A percentile compares a stretch with the other conserved stretches of the same genome.
phyloP scores from a whole-genome alignment of 64 coral and sea anemone species.

The Actinia tenebrosa region DNA sequence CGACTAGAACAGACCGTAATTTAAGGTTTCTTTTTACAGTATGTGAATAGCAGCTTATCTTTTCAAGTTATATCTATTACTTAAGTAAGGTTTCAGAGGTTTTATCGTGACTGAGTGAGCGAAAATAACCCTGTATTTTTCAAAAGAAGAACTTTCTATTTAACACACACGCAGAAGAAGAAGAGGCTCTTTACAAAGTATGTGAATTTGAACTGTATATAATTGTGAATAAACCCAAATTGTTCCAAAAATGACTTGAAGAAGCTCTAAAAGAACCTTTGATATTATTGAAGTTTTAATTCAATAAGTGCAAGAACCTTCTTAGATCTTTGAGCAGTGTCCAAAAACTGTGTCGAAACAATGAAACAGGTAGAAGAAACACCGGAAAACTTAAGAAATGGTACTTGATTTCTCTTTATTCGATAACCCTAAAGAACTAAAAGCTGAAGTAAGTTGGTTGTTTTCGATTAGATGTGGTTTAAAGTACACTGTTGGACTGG shows the following conservation, averaged over 20 bases:
- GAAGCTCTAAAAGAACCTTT: background rate
- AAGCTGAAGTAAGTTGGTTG: constrained; percentile 10
- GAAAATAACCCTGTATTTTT: constrained; percentile 14
- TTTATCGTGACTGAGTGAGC: constrained; percentile 12
- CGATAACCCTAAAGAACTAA: constrained; percentile 2
- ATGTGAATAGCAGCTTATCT: constrained; percentile 15
- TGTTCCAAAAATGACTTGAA: constrained; percentile 4
- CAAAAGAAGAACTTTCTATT: constrained; percentile 1
- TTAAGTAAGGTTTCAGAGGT: constrained; percentile 14
- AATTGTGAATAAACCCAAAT: constrained; percentile 19
- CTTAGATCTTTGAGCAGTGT: constrained; percentile 12
- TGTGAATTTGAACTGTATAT: constrained; percentile 12
- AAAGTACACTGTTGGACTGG: background rate
- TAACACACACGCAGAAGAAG: background rate
- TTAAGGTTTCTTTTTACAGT: constrained; percentile 24
- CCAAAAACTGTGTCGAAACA: constrained; percentile 6
- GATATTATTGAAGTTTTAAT: constrained; percentile 16
- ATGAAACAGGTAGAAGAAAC: constrained; percentile 4
- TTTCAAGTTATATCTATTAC: constrained; percentile 11
- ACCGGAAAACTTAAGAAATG: constrained; percentile 21
- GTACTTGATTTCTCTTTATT: constrained; percentile 30
- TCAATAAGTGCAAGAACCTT: constrained; percentile 5
- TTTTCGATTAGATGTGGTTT: constrained; percentile 13
- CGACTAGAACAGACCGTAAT: background rate
- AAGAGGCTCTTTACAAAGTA: background rate